Conservation (phyloP, 2,888 invertebrate genomes). For the Itoplectis maculator region DNA sequence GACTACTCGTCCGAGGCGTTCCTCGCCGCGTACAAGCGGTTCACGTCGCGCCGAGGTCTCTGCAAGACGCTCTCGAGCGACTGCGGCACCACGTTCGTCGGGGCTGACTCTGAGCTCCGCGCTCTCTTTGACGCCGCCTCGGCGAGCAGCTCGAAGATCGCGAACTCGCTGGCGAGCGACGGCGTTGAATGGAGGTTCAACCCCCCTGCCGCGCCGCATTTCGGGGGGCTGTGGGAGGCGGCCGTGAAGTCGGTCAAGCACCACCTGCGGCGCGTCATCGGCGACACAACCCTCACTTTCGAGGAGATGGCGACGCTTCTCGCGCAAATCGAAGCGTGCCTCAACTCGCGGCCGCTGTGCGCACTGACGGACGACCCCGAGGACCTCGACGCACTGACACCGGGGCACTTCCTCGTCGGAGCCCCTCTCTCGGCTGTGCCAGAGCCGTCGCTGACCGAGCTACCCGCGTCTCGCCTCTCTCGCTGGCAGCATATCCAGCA, state of each 20-base stretch:
- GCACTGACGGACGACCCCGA: conserved; percentile 68
- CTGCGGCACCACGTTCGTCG: conserved; percentile 71
- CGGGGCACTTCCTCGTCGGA: conserved; percentile 77
- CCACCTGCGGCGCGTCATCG: too few relatives aligned
- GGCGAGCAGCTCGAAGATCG: neutral
- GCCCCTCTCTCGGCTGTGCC: conserved; percentile 68
- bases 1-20: too few relatives aligned
- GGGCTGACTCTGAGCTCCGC: conserved; percentile 62
- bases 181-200: conserved; percentile 73
- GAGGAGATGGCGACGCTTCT: conserved; percentile 74
- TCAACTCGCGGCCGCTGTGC: conserved; percentile 73
- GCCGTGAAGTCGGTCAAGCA: too few relatives aligned
- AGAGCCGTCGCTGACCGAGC: conserved; percentile 67
- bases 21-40: too few relatives aligned
- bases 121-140: conserved; percentile 6
- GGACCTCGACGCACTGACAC: conserved; percentile 71
- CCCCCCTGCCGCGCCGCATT: conserved; percentile 73
- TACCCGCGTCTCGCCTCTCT: conserved; percentile 61
- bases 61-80: conserved; percentile 70
- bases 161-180: conserved; percentile 37
- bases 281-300: too few relatives aligned
- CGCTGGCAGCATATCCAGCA: conserved; percentile 70
- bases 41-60: too few relatives aligned
- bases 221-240: conserved; percentile 75
- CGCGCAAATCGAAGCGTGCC: conserved; percentile 71